Evolutionary conservation across 1,140 invertebrate species (phyloP).

Genomic region (Drosophila nasuta): DNA sequence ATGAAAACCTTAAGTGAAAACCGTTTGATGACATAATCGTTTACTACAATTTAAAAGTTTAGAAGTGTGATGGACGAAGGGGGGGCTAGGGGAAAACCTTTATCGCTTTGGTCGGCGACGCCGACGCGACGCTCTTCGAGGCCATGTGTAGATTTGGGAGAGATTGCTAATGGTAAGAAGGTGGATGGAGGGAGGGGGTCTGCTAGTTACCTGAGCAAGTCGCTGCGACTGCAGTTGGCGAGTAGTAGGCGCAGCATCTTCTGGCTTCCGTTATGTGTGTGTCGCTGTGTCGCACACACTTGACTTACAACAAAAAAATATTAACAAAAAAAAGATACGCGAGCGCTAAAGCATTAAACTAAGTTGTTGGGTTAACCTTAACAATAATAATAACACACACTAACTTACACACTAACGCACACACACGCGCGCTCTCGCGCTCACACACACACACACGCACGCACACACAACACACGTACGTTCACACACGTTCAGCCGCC

Average conservation of each 20-base stretch:
- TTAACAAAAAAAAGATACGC: conserved; percentile 53
- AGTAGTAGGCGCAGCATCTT: conserved; percentile 74
- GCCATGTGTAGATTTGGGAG: neutral
- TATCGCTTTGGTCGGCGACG: neutral
- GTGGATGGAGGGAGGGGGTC: neutral
- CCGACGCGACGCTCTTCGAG: neutral
- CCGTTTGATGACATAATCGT: conserved; percentile 66
- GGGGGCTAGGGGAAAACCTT: neutral
- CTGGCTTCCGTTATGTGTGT: conserved; percentile 35
- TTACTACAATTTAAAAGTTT: too few species aligned
- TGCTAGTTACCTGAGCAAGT: conserved; percentile 58
- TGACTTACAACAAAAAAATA: conserved; percentile 36
- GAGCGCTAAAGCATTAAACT: conserved; percentile 65
- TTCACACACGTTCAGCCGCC: neutral
- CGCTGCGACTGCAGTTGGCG: conserved; percentile 62
- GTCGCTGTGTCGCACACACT: conserved; percentile 28
- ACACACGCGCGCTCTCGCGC: conserved; percentile 5
- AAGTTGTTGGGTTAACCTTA: conserved; percentile 54
- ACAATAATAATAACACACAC: conserved; percentile 52
- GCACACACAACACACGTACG: conserved; percentile 12
- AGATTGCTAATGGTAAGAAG: neutral
- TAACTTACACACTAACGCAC: conserved; percentile 8
- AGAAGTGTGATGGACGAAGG: too few species aligned
- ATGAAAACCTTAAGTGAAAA: conserved; percentile 11
- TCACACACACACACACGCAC: conserved; percentile 10